These are phyloP conservation scores for Ancistrus triradiatus DNA, from an alignment of 2,113 vertebrate species.

Conservation along the genomic window DNA sequence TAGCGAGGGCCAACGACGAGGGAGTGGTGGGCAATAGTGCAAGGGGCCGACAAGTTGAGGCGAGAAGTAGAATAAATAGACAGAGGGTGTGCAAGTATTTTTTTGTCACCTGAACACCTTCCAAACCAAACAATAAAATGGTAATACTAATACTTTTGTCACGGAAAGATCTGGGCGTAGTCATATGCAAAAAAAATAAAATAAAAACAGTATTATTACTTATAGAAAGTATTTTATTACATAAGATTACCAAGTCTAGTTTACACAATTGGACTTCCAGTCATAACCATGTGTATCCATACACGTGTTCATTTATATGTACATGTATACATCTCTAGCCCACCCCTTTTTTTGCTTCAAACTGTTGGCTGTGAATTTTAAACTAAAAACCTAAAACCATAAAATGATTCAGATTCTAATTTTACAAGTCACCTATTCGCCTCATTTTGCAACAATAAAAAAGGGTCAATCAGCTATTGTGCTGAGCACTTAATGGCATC, in stretches of 20 bases:
- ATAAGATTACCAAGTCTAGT: constrained; percentile 73
- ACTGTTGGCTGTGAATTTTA: constrained; percentile 41
- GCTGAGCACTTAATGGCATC: constrained; percentile 56
- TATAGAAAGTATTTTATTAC: constrained; percentile 78
- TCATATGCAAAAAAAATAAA: constrained; percentile 9
- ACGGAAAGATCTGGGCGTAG: neutral
- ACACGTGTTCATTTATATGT: constrained; percentile 66
- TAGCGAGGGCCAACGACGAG: too few species aligned
- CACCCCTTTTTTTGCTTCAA: constrained; percentile 56
- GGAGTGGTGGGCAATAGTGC: too few species aligned
- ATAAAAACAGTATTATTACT: constrained; percentile 39
- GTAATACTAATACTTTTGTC: neutral
- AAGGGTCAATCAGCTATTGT: constrained; percentile 47
- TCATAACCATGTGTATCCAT: constrained; percentile 67
- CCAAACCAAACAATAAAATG: too few species aligned
- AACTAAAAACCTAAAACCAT: constrained; percentile 51
- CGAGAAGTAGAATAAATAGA: too few species aligned
- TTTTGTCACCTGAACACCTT: too few species aligned
- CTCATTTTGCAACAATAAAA: constrained; percentile 43
- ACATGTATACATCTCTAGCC: constrained; percentile 63
- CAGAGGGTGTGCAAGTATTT: too few species aligned
- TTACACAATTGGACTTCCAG: constrained; percentile 76
- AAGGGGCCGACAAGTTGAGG: too few species aligned
- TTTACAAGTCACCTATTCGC: constrained; percentile 50
- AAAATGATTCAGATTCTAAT: constrained; percentile 61